Percentiles rank a stretch among this genome's conserved stretches.
These are phyloP conservation scores for Choristoneura fumiferana DNA, from an alignment of 1,140 invertebrate species.

Conservation along the genomic window DNA sequence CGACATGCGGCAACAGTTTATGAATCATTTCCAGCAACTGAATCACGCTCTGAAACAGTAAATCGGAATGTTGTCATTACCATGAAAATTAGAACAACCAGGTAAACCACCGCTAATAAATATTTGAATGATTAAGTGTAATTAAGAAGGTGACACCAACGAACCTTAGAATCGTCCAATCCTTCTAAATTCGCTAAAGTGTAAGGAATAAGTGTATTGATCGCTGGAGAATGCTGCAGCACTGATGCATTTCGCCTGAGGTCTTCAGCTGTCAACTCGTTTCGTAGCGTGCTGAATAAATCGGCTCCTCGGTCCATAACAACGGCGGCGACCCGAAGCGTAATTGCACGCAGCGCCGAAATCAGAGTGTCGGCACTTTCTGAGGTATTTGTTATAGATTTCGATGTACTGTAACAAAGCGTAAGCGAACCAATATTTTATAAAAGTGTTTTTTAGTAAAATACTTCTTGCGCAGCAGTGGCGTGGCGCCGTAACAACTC, in stretches of 20 bases:
- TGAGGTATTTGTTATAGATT: conserved; percentile 27
- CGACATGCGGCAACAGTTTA: conserved; percentile 93
- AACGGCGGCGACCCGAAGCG: conserved; percentile 44
- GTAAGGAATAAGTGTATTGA: conserved; percentile 60
- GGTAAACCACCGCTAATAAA: too few species aligned
- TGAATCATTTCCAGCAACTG: conserved; percentile 94
- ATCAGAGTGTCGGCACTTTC: conserved; percentile 43
- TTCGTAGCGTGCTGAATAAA: conserved; percentile 48
- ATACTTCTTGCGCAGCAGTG: too few species aligned
- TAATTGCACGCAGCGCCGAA: conserved; percentile 41
- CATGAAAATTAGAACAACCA: background rate
- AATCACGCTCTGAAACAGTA: conserved; percentile 87
- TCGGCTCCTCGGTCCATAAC: conserved; percentile 51
- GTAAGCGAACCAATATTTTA: too few species aligned
- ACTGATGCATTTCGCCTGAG: conserved; percentile 45
- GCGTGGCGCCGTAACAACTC: too few species aligned
- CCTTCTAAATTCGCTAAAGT: conserved; percentile 59
- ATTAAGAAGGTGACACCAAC: too few species aligned
- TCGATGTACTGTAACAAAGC: conserved; percentile 36
- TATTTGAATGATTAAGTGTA: too few species aligned
- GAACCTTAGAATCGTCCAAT: conserved; percentile 68
- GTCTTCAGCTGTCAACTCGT: conserved; percentile 56
- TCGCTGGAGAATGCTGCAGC: conserved; percentile 51
- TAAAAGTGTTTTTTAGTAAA: too few species aligned
- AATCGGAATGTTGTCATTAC: background rate